These are phyloP conservation scores for Allophyes oxyacanthae DNA, from an alignment of 2,888 invertebrate species.

Conservation along the genomic window DNA sequence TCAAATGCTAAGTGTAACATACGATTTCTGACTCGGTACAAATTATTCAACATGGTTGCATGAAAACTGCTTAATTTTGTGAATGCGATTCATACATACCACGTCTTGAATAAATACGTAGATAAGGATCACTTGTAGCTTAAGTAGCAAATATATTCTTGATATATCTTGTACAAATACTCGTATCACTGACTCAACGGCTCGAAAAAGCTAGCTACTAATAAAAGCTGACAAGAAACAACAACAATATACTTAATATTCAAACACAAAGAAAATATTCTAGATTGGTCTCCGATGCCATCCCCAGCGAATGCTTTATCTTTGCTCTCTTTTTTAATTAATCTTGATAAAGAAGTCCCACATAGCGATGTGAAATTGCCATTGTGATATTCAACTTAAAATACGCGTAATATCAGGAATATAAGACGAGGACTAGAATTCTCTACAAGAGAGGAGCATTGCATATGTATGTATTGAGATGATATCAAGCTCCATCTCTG, in stretches of 20 bases:
- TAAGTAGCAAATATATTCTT: too few relatives aligned
- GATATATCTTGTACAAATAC: too few relatives aligned
- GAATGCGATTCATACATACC: too few relatives aligned
- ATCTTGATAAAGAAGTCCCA: conserved; percentile 29
- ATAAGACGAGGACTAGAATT: conserved; percentile 2
- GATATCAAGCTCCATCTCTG: conserved; percentile 14
- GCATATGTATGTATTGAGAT: conserved; percentile 25
- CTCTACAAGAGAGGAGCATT: conserved; percentile 13
- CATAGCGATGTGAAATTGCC: conserved; percentile 2
- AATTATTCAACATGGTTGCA: too few relatives aligned
- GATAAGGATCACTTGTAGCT: too few relatives aligned
- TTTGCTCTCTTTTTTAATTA: conserved; percentile 38
- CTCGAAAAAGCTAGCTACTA: background rate
- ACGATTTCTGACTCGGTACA: too few relatives aligned
- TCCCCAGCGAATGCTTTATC: conserved; percentile 17
- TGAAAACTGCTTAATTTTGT: too few relatives aligned
- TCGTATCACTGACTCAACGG: too few relatives aligned
- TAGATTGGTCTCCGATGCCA: conserved; percentile 25
- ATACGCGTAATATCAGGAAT: conserved; percentile 33
- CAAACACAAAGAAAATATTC: conserved; percentile 16
- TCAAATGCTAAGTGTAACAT: too few relatives aligned
- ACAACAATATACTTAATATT: conserved; percentile 9
- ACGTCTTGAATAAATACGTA: too few relatives aligned
- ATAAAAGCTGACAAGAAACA: conserved; percentile 3
- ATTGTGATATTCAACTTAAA: conserved; percentile 26